Conservation (phyloP, 1,140 invertebrate genomes). For the Drosophila erecta region DNA sequence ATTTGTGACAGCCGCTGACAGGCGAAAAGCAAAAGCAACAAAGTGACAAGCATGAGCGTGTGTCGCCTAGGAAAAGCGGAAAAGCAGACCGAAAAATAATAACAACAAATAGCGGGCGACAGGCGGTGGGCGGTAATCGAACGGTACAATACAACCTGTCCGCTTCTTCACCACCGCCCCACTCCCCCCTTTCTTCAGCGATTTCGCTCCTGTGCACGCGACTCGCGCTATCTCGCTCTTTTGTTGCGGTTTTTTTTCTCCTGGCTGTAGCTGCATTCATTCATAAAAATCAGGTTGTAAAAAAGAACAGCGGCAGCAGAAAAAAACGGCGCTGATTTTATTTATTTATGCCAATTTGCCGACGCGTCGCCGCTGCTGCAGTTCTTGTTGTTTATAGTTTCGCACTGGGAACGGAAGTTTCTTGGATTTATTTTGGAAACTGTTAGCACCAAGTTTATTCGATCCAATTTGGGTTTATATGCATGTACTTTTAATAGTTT, state of each 20-base stretch:
- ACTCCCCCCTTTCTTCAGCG: constrained; percentile 12
- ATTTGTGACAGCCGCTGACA: constrained; percentile 44
- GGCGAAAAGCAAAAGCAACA: constrained; percentile 28
- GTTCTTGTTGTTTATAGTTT: constrained; percentile 20
- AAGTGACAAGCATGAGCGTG: constrained; percentile 44
- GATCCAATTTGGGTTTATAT: neutral
- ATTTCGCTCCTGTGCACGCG: constrained; percentile 75
- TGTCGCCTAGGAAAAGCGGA: constrained; percentile 24
- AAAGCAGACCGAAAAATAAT: neutral
- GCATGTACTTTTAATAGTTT: neutral
- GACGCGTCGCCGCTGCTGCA: constrained; percentile 52
- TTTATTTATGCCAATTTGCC: constrained; percentile 79
- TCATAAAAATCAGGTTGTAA: constrained; percentile 83
- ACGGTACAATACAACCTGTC: constrained; percentile 47
- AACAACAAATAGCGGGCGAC: constrained; percentile 3
- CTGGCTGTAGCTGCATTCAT: constrained; percentile 65
- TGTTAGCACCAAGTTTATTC: neutral
- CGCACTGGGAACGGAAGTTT: neutral
- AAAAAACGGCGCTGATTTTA: constrained; percentile 55
- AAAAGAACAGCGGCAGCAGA: constrained; percentile 30
- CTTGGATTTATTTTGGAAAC: neutral
- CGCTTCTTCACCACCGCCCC: constrained; percentile 16
- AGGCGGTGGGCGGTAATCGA: constrained; percentile 26
- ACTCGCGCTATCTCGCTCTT: constrained; percentile 30
- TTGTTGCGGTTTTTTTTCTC: constrained; percentile 16